phyloP scores from a whole-genome alignment of 2,113 vertebrate genomes.

The Acrocephalus kingi region DNA sequence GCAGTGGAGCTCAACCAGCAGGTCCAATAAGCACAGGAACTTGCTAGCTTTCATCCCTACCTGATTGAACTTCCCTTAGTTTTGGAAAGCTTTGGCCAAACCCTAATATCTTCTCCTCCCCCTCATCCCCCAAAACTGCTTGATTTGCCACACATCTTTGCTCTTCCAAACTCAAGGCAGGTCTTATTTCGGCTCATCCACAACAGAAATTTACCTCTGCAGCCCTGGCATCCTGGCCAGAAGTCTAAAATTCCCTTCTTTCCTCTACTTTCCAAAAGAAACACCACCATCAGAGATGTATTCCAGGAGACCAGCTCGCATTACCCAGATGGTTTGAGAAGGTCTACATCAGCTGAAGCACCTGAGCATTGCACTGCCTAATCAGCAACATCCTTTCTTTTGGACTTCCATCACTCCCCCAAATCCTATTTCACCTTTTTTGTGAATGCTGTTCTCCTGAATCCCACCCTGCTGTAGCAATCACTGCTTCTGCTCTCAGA shows the following conservation, averaged over 20 bases:
- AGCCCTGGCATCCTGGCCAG: background rate
- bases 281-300: background rate
- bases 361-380: background rate
- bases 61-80: background rate
- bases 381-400: background rate
- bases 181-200: background rate
- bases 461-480: background rate
- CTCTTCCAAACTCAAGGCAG: background rate
- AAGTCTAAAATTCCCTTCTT: background rate
- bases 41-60: constrained; percentile 32
- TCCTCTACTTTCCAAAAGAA: background rate
- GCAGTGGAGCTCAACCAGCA: constrained; percentile 31
- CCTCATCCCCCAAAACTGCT: background rate
- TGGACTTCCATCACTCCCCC: background rate
- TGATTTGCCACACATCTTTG: background rate
- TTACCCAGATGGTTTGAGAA: background rate
- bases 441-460: background rate
- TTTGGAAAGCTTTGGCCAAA: constrained; percentile 19
- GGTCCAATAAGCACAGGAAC: constrained; percentile 32
- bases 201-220: background rate
- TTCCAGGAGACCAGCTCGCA: background rate
- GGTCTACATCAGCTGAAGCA: background rate
- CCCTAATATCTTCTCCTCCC: constrained; percentile 12
- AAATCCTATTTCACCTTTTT: background rate
- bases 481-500: background rate